phyloP scores from a whole-genome alignment of 1,140 invertebrate genomes.

The Papilio polyxenes region DNA sequence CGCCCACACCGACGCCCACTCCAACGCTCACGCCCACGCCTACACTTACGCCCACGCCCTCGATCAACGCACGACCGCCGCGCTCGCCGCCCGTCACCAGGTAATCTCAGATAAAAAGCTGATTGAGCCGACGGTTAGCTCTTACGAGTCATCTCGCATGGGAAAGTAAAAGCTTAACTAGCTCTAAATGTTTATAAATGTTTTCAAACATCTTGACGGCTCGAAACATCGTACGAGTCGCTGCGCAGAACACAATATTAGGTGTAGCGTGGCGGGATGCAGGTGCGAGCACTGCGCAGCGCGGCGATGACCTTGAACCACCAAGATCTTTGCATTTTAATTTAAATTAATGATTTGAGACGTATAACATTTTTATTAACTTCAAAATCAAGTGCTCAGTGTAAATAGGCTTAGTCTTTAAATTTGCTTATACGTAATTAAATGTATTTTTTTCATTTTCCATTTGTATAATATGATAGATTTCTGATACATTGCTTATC shows the following conservation, averaged over 20 bases:
- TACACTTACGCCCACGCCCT: conserved; percentile 61
- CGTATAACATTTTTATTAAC: not conserved
- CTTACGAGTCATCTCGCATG: too few species aligned
- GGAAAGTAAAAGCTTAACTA: not conserved
- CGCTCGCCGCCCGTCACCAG: conserved; percentile 69
- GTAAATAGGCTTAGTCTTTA: not conserved
- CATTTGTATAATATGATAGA: not conserved
- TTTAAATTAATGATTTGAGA: not conserved
- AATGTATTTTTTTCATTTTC: not conserved
- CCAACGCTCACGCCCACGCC: conserved; percentile 62
- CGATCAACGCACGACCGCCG: conserved; percentile 60
- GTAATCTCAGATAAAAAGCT: conserved; percentile 44
- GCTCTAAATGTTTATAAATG: too few species aligned
- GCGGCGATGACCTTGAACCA: too few species aligned
- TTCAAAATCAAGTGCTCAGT: not conserved
- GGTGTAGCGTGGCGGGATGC: too few species aligned
- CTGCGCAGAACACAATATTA: too few species aligned
- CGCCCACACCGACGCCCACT: conserved; percentile 78
- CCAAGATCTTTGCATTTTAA: too few species aligned
- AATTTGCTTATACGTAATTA: not conserved
- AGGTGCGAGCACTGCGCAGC: too few species aligned
- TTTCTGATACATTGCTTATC: not conserved
- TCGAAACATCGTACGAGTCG: too few species aligned
- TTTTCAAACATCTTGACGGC: too few species aligned
- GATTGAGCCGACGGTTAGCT: not conserved